Conservation (phyloP, 2,113 vertebrate species). For the Solea solea region DNA sequence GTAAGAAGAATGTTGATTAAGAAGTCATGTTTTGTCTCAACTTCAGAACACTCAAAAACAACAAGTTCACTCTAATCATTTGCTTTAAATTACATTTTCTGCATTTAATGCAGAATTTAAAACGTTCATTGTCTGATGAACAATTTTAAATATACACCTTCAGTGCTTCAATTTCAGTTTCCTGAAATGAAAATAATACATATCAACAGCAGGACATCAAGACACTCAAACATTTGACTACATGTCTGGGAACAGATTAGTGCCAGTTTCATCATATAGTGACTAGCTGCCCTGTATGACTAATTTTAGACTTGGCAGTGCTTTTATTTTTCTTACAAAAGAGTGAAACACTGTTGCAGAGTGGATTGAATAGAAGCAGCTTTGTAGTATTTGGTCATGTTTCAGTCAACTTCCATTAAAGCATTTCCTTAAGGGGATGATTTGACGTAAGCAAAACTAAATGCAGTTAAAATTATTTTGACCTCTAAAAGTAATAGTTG, state of each 20-base stretch:
- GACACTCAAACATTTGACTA: background rate
- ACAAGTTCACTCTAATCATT: background rate
- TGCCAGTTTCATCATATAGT: background rate
- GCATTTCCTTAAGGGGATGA: background rate
- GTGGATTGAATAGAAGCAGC: background rate
- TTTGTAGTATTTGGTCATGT: background rate
- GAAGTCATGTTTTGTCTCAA: background rate
- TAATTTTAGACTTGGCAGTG: background rate
- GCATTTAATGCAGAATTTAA: background rate
- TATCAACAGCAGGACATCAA: background rate
- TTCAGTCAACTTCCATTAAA: background rate
- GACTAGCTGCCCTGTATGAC: background rate
- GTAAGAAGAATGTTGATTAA: too few species aligned
- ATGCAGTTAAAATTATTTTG: too few species aligned
- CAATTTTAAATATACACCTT: too few species aligned
- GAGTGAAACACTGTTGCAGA: background rate
- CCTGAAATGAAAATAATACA: background rate
- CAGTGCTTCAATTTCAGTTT: background rate
- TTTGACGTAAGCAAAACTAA: background rate
- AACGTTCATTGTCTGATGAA: background rate
- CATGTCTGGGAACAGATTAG: background rate
- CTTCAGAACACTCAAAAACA: background rate
- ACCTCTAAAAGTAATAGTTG: too few species aligned
- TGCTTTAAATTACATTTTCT: background rate
- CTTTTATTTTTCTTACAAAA: slow-evolving; percentile 2